phyloP scores from a whole-genome alignment of 2,113 vertebrate species.

The Rhinogobius similis region DNA sequence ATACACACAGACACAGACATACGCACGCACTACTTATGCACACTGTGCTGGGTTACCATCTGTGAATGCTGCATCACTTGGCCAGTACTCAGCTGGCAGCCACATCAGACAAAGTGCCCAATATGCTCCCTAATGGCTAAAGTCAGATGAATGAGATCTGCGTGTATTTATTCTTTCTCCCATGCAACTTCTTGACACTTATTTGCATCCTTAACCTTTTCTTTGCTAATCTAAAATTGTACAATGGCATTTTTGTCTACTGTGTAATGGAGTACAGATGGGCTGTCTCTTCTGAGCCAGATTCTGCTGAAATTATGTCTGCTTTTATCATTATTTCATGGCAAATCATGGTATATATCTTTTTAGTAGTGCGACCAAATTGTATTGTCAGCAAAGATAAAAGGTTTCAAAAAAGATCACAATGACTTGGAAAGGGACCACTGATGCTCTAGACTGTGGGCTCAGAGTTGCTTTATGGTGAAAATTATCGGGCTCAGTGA shows the following conservation, averaged over 20 bases:
- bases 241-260: slow-evolving; percentile 27
- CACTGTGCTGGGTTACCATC: slow-evolving; percentile 68
- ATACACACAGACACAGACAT: slow-evolving; percentile 18
- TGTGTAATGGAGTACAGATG: slow-evolving; percentile 26
- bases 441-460: slow-evolving; percentile 23
- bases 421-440: slow-evolving; percentile 22
- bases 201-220: slow-evolving; percentile 6
- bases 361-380: slow-evolving; percentile 29
- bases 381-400: slow-evolving; percentile 48
- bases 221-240: slow-evolving; percentile 42
- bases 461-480: slow-evolving; percentile 23
- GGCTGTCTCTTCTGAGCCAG: slow-evolving; percentile 15
- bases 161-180: slow-evolving; percentile 24
- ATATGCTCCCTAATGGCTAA: slow-evolving; percentile 76
- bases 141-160: slow-evolving; percentile 70
- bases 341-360: background rate
- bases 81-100: slow-evolving; percentile 74
- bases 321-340: background rate
- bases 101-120: slow-evolving; percentile 77
- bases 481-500: slow-evolving; percentile 21
- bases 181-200: slow-evolving; percentile 29
- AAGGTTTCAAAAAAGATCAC: slow-evolving; percentile 37
- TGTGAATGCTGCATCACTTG: slow-evolving; percentile 67
- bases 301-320: background rate
- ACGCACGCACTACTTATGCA: slow-evolving; percentile 19